Evolutionary conservation across 2,113 vertebrate genomes (phyloP).

Genomic region (Zosterops hypoxanthus): DNA sequence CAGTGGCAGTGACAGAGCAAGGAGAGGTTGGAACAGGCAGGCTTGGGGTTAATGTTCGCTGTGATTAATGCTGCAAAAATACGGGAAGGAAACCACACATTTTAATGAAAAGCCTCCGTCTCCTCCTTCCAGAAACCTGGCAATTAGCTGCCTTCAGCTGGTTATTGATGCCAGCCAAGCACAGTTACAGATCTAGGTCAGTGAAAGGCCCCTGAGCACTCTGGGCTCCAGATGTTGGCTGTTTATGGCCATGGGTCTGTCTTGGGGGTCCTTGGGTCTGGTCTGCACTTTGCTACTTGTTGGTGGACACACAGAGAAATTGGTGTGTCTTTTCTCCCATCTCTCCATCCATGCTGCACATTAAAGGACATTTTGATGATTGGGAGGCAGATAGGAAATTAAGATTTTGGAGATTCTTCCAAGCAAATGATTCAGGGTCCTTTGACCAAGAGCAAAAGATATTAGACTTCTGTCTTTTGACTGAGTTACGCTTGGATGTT

Average conservation of each 20-base stretch:
- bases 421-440: neutral
- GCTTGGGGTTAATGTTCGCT: neutral
- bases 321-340: neutral
- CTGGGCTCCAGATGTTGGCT: conserved; percentile 22
- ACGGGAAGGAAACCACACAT: conserved; percentile 39
- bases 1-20: rapidly evolving
- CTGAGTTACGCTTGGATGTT: neutral
- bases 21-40: neutral
- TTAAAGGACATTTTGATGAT: neutral
- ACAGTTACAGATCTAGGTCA: conserved; percentile 15
- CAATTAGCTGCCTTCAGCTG: conserved; percentile 57
- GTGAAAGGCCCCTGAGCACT: neutral
- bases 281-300: neutral
- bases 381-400: neutral
- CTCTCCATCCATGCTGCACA: neutral
- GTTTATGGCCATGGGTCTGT: neutral
- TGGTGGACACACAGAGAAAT: neutral
- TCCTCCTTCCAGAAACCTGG: conserved; percentile 41
- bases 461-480: neutral
- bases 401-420: neutral
- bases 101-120: conserved; percentile 38
- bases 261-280: neutral
- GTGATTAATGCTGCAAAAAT: conserved; percentile 42
- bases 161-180: neutral
- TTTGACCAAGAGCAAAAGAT: neutral